These are phyloP conservation scores for Beaufortia kweichowensis DNA, from an alignment of 2,113 vertebrate genomes.

Conservation along the genomic window DNA sequence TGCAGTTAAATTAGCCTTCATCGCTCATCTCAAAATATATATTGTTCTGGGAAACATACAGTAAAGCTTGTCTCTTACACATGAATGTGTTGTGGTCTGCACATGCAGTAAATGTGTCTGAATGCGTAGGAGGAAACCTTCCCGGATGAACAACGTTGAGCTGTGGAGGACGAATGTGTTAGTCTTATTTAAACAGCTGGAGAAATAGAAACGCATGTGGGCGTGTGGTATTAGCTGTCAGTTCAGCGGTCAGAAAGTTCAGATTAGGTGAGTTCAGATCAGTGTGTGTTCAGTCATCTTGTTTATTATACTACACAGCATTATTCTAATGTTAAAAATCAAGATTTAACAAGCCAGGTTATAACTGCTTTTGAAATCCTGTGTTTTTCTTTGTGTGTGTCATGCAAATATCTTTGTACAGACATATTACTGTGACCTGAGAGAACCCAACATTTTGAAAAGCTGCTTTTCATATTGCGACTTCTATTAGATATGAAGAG, in stretches of 20 bases:
- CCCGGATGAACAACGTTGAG: conserved; percentile 39
- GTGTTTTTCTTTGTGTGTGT: conserved; percentile 17
- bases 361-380: not conserved
- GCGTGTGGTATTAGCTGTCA: conserved; percentile 38
- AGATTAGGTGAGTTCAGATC: conserved; percentile 37
- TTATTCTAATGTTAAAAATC: conserved; percentile 37
- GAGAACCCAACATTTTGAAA: conserved; percentile 21
- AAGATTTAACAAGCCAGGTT: not conserved
- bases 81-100: conserved; percentile 4
- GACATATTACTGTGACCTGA: conserved; percentile 7
- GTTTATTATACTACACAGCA: conserved; percentile 42
- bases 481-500: conserved; percentile 1
- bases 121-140: conserved; percentile 38
- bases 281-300: conserved; percentile 27
- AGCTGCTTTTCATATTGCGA: conserved; percentile 14
- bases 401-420: not conserved
- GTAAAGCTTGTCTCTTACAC: conserved; percentile 13
- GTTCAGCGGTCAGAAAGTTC: conserved; percentile 13
- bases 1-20: not conserved
- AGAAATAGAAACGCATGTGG: conserved; percentile 35
- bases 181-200: conserved; percentile 58
- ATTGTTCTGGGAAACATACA: not conserved
- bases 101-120: conserved; percentile 5
- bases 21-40: conserved; percentile 13
- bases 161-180: conserved; percentile 34